These are phyloP conservation scores for Mugil cephalus DNA, from an alignment of 2,113 vertebrate species.

Conservation along the genomic window DNA sequence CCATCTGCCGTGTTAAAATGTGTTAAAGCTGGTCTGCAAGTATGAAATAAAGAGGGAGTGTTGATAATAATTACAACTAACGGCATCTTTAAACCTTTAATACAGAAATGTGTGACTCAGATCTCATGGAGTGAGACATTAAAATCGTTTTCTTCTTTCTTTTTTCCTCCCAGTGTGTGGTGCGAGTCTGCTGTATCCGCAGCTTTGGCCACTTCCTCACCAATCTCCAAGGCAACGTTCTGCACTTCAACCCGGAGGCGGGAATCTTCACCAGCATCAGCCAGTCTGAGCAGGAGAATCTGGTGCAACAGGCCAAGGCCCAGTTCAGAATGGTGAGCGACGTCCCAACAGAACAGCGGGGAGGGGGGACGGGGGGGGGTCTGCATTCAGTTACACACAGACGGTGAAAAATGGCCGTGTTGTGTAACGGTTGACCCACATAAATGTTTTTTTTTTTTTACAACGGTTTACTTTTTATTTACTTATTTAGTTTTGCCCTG, in stretches of 20 bases:
- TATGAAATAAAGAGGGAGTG: neutral
- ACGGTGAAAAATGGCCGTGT: no score
- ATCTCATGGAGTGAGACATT: neutral
- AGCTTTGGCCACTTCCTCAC: conserved; percentile 97
- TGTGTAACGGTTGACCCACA: conserved; percentile 7
- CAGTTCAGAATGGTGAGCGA: conserved; percentile 97
- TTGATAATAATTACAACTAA: no score
- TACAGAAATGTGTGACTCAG: neutral
- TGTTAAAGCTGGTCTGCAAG: neutral
- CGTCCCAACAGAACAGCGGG: neutral
- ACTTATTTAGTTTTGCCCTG: neutral
- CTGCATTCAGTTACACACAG: no score
- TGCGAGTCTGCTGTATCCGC: conserved; percentile 93
- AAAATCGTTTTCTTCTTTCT: neutral
- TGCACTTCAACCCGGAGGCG: conserved; percentile 94
- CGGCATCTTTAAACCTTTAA: no score
- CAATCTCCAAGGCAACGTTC: conserved; percentile 92
- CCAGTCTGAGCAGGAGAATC: conserved; percentile 90
- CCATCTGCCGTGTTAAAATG: conserved; percentile 6
- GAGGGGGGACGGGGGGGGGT: neutral
- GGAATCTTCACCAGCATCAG: conserved; percentile 96
- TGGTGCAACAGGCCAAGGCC: conserved; percentile 94
- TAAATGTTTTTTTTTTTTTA: no score
- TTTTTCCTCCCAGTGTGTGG: conserved; percentile 84
- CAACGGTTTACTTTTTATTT: no score